Evolutionary conservation across 92 coral and sea anemone genomes (phyloP), one percentile per base, ranked within the genome.

Genomic region (Phenganax marumi): DNA sequence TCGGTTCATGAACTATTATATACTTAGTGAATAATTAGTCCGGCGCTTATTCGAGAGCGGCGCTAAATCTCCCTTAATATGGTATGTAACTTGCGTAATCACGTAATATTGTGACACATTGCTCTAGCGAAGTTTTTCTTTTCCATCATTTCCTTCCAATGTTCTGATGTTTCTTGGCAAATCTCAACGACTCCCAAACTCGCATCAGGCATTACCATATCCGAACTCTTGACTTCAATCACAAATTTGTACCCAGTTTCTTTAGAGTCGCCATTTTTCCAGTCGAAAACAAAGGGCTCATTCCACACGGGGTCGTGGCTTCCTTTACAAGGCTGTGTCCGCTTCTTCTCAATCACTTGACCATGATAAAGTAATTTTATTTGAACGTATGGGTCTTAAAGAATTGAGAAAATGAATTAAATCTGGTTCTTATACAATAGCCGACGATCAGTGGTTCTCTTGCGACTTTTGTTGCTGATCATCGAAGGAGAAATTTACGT

Each of bases 121-220:
- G 83, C 83, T 47, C 71, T 61, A 8, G 83, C 83, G 22, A 60
- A 78, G 25, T 78, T 78, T 72, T 78, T 78, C 39, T 63, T 61
- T 12, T 48, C 73, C 83, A 78, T 78, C 83, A 78, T 78, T 63
- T 61, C 73, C 19, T 46, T 78, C 83, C 83, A 78, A 50, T 78
- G 83, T 61, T 78, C 83, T 18, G 81, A 77, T 2, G 26, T 63
- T 10, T 61, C 83, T 47, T 61, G 83, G 17, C 73, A 78, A n/a
- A 78, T 78, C 24, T 78, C 83, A 7, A 78, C 83, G 22, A 58
- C 52, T 14, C 83, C 83, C 66, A 78, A 46, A 14, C 57, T 61
- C 5, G 83, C 16, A 48, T 78, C 83, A 12, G 83, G 83, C 56
- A 61, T 51, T 8, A 78, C 58, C 73, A 61, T 47, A 48, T 78